Evolutionary conservation across 1,140 invertebrate species (phyloP).

Genomic region (Metaphire vulgaris): DNA sequence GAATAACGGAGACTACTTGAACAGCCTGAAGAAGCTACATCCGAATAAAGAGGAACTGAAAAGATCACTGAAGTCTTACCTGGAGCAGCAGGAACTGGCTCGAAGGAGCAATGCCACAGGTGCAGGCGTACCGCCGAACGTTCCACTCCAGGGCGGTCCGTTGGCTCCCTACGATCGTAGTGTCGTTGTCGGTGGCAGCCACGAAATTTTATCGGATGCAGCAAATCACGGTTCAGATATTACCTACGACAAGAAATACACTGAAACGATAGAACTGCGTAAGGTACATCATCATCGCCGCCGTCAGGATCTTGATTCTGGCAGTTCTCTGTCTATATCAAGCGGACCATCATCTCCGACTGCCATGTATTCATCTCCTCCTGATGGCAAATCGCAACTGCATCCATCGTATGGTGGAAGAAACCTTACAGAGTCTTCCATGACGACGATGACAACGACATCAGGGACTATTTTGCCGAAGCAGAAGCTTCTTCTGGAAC

Average conservation of each 20-base stretch:
- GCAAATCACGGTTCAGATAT: not conserved
- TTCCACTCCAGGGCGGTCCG: conserved; percentile 30
- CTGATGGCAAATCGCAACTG: too few species aligned
- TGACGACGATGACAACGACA: not conserved
- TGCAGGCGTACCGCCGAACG: conserved; percentile 3
- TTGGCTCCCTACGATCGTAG: conserved; percentile 27
- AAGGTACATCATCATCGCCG: not conserved
- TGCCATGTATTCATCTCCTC: not conserved
- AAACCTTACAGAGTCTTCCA: not conserved
- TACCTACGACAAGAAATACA: not conserved
- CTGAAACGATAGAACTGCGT: not conserved
- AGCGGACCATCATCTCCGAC: not conserved
- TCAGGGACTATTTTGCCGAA: not conserved
- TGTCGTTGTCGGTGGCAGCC: not conserved
- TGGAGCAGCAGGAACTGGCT: conserved; percentile 48
- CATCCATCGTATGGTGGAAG: not conserved
- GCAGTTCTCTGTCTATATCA: not conserved
- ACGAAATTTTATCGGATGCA: not conserved
- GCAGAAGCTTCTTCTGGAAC: not conserved
- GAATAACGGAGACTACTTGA: conserved; percentile 48
- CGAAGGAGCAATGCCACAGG: conserved; percentile 18
- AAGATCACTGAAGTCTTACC: conserved; percentile 74
- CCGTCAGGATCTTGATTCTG: not conserved
- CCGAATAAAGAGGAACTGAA: conserved; percentile 62
- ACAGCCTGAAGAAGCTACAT: conserved; percentile 56